Evolutionary conservation across 1,140 invertebrate genomes (phyloP), one percentile per base, ranked within the genome.

Genomic region (Dysdera silvatica): DNA sequence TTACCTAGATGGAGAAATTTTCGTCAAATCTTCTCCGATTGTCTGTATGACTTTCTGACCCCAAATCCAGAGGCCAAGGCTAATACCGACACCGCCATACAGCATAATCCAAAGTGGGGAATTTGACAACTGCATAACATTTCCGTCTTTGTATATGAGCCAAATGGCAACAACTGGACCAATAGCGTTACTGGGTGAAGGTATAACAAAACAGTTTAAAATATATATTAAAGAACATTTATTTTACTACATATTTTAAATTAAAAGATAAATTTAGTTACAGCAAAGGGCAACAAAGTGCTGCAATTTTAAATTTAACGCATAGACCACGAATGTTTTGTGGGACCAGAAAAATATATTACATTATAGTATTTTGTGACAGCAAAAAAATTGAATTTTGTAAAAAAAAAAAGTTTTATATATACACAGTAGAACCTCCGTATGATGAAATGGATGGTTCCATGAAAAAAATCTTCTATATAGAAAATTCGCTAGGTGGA

Each of bases 131-230:
- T 18, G 84, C 82, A 67, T 85, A 51, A 74, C 76, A 29, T 48
- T 68, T 7, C 79, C 80, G 48, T 79, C 74, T 23, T 71, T 58
- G 65, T 77, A 83, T 59, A 98, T 87, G 67, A 95, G 80, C 86
- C 91, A 98, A 0, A 99, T 76, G 0, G 90, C 93, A 51, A 99
- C 91, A n/a, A 99, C 78, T 0, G 96, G 96, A 12, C 95, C 96
- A 70, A 99, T 98, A 0, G 96, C 95, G 79, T 99, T 99, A 74
- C 76, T 73, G 79, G 76, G 2, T 47, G 1, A 24, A 10, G 23
- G 14, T 40, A 5, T 43, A 56, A 40, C 8, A 56, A 20, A 58
- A 32, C 31, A 8, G 12, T 48, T 23, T 40, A 20, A 23, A 56
- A 18, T 52, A 52, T 29, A 52, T 52, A 51, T 51, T 14, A 47